Evolutionary conservation across 1,140 invertebrate genomes (phyloP).

Genomic region (Drosophila triauraria): DNA sequence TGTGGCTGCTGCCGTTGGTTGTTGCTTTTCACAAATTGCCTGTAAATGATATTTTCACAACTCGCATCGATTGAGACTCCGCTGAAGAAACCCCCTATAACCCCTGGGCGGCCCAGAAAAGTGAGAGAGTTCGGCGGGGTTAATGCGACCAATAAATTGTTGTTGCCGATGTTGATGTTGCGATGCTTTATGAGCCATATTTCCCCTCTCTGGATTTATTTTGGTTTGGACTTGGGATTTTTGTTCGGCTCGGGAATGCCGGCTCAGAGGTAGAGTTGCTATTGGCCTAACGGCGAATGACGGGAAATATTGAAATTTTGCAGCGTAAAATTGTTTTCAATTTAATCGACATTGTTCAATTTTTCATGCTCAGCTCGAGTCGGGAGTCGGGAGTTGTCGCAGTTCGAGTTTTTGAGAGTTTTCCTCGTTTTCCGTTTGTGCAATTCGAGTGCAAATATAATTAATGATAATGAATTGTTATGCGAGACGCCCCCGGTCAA

Average conservation of each 20-base stretch:
- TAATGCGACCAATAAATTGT: slow-evolving; percentile 80
- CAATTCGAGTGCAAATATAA: slow-evolving; percentile 74
- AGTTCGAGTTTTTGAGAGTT: not conserved
- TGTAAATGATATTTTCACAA: slow-evolving; percentile 83
- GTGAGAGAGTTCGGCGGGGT: slow-evolving; percentile 79
- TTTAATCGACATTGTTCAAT: slow-evolving; percentile 73
- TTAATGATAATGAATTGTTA: slow-evolving; percentile 83
- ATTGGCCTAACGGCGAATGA: slow-evolving; percentile 60
- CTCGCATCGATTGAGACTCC: slow-evolving; percentile 69
- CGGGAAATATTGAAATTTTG: slow-evolving; percentile 77
- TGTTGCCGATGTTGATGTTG: slow-evolving; percentile 66
- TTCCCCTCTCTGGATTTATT: slow-evolving; percentile 28
- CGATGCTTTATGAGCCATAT: slow-evolving; percentile 74
- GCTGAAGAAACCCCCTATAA: slow-evolving; percentile 9
- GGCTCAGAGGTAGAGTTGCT: slow-evolving; percentile 2
- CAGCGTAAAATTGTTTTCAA: slow-evolving; percentile 74
- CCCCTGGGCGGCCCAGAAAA: slow-evolving; percentile 28
- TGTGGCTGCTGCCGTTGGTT: slow-evolving; percentile 34
- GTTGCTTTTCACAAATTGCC: slow-evolving; percentile 71
- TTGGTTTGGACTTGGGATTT: slow-evolving; percentile 16
- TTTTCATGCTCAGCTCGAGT: slow-evolving; percentile 62
- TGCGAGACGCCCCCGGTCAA: slow-evolving; percentile 60
- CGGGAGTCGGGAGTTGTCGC: slow-evolving; percentile 13
- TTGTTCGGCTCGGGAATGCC: slow-evolving; percentile 25
- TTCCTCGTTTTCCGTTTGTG: slow-evolving; percentile 23